Base-by-base conservation (phyloP, 30 jellyfish, hydroid and myxozoan genomes). In the Turritopsis dohrnii region DNA sequence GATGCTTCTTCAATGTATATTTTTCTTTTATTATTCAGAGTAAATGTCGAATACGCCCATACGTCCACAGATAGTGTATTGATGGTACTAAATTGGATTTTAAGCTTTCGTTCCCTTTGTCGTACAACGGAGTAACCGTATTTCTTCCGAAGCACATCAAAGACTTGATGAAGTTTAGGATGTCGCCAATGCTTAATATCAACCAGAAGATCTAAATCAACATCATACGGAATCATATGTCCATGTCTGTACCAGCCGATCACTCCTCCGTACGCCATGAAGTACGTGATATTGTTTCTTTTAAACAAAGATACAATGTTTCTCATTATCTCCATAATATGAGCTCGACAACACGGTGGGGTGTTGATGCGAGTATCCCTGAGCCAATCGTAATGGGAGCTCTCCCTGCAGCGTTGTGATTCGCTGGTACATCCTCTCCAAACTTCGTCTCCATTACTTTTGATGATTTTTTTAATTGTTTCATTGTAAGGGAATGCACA, bases 311-410 rank as follows among this genome's bases (percentile, higher is more conserved):
- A 52, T 0, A 95, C 69, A 77, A 86, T 85, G 29, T 76, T 90
- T 26, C 73, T 83, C 29, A 76, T 79, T 90, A 94, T 74, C 23
- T 76, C 87, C 66, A 94, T 21, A 54, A 94, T 22, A 60, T 94
- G 93, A 8, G 74, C 73, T 18, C 96, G 93, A 69, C 99, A 94
- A 72, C 99, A 94, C 29, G 99, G 99, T 65, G 99, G 97, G 17
- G 93, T 83, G 86, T 94, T 94, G 28, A 94, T 87, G 7, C 99
- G 88, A 66, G 25, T 54, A 16, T 54, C 71, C 0, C 24, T 25
- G 8, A 79, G 52, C 29, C 54, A 71, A 65, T 89, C 91, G 66
- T 84, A 94, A 80, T 80, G 84, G 21, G 96, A 89, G 17, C 71
- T 52, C 66, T 94, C 99, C 52, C 23, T 74, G 86, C 99, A 94